Percentiles rank a stretch among this genome's conserved stretches.
Evolutionary conservation across 2,888 invertebrate species (phyloP).

Genomic region (Drosophila cyrtoloma): DNA sequence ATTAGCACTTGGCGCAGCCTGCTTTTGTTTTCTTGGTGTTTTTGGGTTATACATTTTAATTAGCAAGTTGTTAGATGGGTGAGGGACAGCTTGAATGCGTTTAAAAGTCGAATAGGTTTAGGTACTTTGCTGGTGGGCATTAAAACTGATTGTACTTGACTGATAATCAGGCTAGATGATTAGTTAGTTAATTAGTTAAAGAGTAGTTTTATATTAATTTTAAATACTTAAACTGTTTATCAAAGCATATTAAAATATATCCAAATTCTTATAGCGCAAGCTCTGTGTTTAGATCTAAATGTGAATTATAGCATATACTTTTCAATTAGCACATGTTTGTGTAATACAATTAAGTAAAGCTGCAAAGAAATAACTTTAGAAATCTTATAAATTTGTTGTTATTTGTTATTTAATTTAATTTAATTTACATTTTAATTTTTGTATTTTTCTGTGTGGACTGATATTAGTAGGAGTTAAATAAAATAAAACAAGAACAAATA

Average conservation of each 20-base stretch:
- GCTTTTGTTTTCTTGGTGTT: slow-evolving; percentile 23
- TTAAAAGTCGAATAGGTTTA: slow-evolving; percentile 4
- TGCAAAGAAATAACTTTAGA: background rate
- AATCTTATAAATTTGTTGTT: background rate
- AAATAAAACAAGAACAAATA: background rate
- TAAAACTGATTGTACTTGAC: background rate
- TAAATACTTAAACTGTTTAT: background rate
- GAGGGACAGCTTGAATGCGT: slow-evolving; percentile 3
- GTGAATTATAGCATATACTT: background rate
- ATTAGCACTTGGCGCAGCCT: slow-evolving; percentile 59
- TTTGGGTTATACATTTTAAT: slow-evolving; percentile 13
- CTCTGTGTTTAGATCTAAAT: background rate
- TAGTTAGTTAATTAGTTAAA: background rate
- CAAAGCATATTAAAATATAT: background rate
- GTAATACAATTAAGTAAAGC: background rate
- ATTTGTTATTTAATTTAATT: background rate
- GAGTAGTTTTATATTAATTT: background rate
- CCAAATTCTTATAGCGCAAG: background rate
- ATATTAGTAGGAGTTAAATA: background rate
- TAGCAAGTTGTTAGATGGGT: slow-evolving; percentile 12
- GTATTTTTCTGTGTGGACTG: background rate
- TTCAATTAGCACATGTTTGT: background rate
- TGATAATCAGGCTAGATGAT: background rate
- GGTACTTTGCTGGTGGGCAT: background rate
- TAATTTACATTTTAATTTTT: background rate